Percentiles rank a stretch among this genome's conserved stretches.
Evolutionary conservation across 2,888 invertebrate species (phyloP).

Genomic region (Polyommatus icarus): DNA sequence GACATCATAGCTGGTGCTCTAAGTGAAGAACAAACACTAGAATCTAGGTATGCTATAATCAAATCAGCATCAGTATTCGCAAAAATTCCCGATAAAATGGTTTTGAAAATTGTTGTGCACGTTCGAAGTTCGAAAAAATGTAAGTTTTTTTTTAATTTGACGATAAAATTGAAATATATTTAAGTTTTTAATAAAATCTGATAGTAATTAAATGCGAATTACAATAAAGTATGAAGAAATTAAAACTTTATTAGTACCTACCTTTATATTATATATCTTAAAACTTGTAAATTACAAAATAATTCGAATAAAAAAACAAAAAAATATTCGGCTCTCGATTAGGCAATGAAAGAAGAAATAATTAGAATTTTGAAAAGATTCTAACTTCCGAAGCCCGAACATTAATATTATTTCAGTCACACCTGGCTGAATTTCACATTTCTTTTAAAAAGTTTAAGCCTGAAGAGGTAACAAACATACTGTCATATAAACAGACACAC

Average conservation of each 20-base stretch:
- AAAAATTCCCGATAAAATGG: conserved; percentile 34
- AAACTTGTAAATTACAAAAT: neutral
- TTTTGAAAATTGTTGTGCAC: conserved; percentile 39
- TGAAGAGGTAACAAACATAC: too few relatives aligned
- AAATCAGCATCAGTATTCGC: conserved; percentile 38
- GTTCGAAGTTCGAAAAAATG: conserved; percentile 35
- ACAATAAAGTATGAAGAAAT: too few relatives aligned
- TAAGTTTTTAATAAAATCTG: neutral
- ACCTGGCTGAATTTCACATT: too few relatives aligned
- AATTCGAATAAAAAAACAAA: neutral
- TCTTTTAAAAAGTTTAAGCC: too few relatives aligned
- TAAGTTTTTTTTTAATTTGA: conserved; percentile 34
- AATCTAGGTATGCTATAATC: conserved; percentile 39
- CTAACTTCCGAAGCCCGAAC: too few relatives aligned
- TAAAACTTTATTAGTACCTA: too few relatives aligned
- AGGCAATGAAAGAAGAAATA: too few relatives aligned
- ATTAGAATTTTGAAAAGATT: neutral
- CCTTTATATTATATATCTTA: too few relatives aligned
- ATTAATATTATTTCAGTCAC: too few relatives aligned
- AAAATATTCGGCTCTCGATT: too few relatives aligned
- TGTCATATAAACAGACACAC: too few relatives aligned
- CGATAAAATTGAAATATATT: neutral
- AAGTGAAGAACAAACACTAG: conserved; percentile 35
- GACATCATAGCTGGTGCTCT: conserved; percentile 25
- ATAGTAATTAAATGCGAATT: neutral